phyloP scores from a whole-genome alignment of 2,888 invertebrate species.

The Biston stratarius region DNA sequence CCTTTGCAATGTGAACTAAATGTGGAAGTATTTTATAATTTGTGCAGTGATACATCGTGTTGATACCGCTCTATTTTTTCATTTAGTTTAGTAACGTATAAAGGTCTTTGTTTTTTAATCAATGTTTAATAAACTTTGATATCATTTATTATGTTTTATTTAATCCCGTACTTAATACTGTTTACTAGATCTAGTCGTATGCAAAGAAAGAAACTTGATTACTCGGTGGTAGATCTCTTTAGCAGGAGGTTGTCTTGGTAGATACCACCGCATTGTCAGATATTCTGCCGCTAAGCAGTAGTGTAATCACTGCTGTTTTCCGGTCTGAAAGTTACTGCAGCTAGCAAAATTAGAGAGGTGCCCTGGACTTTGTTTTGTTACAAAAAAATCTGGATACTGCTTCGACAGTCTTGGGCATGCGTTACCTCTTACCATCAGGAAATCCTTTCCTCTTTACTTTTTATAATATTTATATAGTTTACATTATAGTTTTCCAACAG shows the following conservation, averaged over 20 bases:
- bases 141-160: not conserved
- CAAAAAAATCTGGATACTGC: too few relatives aligned
- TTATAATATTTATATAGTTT: too few relatives aligned
- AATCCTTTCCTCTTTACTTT: too few relatives aligned
- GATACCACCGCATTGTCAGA: too few relatives aligned
- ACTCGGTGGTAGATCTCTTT: too few relatives aligned
- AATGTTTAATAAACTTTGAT: not conserved
- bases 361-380: too few relatives aligned
- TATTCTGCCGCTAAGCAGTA: too few relatives aligned
- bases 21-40: not conserved
- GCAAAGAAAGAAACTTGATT: not conserved
- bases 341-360: too few relatives aligned
- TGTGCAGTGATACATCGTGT: not conserved
- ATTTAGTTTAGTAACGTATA: slow-evolving; percentile 13
- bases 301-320: too few relatives aligned
- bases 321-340: too few relatives aligned
- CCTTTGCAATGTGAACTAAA: slow-evolving; percentile 53
- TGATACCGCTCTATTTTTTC: slow-evolving; percentile 32
- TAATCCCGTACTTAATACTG: not conserved
- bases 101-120: not conserved
- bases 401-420: not conserved
- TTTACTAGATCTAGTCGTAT: not conserved
- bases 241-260: too few relatives aligned
- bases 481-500: not conserved
- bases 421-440: too few relatives aligned